These are phyloP conservation scores for Rhagologus leucostigma DNA, from an alignment of 2,113 vertebrate species.

Conservation along the genomic window DNA sequence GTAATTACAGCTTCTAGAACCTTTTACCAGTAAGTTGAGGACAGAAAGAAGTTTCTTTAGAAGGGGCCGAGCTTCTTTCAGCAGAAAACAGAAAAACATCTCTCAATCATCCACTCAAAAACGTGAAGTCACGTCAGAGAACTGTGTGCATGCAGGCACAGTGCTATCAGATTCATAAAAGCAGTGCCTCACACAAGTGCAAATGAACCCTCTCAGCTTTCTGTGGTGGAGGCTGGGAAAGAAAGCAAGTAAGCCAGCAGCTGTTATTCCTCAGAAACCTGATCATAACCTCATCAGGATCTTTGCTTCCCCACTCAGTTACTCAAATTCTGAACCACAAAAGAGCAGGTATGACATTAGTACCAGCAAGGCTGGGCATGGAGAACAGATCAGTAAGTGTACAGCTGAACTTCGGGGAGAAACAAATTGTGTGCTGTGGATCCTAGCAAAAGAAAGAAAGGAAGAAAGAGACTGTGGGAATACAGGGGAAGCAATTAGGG, in stretches of 20 bases:
- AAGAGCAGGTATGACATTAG: background rate
- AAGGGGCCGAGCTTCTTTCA: background rate
- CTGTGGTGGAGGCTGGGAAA: background rate
- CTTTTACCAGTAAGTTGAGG: background rate
- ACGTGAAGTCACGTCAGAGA: background rate
- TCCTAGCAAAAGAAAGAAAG: background rate
- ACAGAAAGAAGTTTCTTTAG: background rate
- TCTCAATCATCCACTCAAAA: conserved; percentile 23
- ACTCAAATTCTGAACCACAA: background rate
- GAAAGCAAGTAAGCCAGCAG: conserved; percentile 1
- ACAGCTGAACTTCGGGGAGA: background rate
- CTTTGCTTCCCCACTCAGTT: background rate
- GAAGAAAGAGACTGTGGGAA: background rate
- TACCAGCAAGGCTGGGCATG: background rate
- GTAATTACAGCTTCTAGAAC: conserved; percentile 54
- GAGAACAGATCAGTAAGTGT: background rate
- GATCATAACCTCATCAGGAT: background rate
- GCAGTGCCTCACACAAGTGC: background rate
- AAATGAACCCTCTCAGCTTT: conserved; percentile 10
- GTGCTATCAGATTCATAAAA: background rate
- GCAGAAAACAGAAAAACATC: background rate
- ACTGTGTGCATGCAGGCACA: background rate
- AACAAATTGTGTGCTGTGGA: background rate
- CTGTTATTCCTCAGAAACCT: conserved; percentile 6
- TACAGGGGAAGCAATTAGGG: background rate